Base-by-base conservation (phyloP, 2,797 vertebrate species). In the Epinephelus malabaricus region DNA sequence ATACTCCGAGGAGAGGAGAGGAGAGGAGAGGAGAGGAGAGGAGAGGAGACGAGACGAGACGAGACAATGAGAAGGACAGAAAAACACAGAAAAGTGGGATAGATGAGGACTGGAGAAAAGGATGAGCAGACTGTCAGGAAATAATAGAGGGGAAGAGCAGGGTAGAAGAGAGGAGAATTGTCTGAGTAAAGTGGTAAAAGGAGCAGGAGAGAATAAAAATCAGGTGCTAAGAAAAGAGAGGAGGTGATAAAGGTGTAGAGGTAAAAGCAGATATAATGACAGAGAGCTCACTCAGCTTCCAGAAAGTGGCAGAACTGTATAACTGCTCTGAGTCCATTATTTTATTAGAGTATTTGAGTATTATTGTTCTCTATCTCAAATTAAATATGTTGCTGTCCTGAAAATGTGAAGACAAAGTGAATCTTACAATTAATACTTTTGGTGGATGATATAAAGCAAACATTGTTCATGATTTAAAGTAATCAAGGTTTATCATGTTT, bases 21-120 rank as follows among this genome's bases (percentile, higher is more conserved):
- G 38, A 63, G 18, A 51, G 38, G 73, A 69, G 66, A 59, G 40
- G 15, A 62, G 63, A 43, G 11, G 18, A 30, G 27, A n/a, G 17
- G 38, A 63, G 17, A 77, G 17, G 30, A 51, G 34, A 75, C 66
- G 27, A 27, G 30, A 51, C 30, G 73, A 69, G 18, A 51, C 30
- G 30, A 51, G 34, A 73, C 69, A 69, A 59, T n/a, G 43, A 50
- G 19, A 51, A 21, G 23, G 54, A 67, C 11, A 45, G 38, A 61
- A n/a, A 43, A 43, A 27, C 11, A n/a, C 27, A 54, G 64, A 43
- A 3, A 56, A 47, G 49, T 23, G 25, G n/a, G 21, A 56, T 64
- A n/a, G 9, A 65, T 40, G 40, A 50, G 45, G 64, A 60, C 38
- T 17, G 43, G 19, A 55, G 14, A 60, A 53, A 71, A 1, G n/a